These are phyloP conservation scores for Amorpha juglandis DNA, from an alignment of 2,888 invertebrate genomes.

Conservation along the genomic window DNA sequence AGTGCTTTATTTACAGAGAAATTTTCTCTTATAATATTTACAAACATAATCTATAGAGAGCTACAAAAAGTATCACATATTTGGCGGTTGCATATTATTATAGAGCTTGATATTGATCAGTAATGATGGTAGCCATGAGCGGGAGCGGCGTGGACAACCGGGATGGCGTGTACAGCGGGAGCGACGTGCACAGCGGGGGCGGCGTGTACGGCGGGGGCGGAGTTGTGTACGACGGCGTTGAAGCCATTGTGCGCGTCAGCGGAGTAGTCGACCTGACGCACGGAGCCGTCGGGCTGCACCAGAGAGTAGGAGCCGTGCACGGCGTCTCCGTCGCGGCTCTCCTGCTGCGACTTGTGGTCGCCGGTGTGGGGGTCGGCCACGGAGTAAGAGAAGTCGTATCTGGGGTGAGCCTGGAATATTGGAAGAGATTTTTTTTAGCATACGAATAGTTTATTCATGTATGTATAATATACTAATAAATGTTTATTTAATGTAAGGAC, in stretches of 20 bases:
- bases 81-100: background rate
- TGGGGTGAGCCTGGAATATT: constrained; percentile 62
- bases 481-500: background rate
- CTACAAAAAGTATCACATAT: background rate
- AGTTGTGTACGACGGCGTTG: constrained; percentile 59
- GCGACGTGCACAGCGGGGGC: constrained; percentile 33
- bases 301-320: constrained; percentile 80
- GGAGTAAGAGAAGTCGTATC: constrained; percentile 79
- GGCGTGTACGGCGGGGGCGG: constrained; percentile 53
- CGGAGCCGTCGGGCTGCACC: constrained; percentile 81
- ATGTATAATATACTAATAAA: too few species aligned
- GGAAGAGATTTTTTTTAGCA: background rate
- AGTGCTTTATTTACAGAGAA: background rate
- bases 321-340: constrained; percentile 79
- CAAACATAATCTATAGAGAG: background rate
- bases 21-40: background rate
- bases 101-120: constrained; percentile 24
- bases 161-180: constrained; percentile 23
- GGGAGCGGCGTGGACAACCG: constrained; percentile 13
- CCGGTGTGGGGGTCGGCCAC: constrained; percentile 83
- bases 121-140: constrained; percentile 42
- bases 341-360: constrained; percentile 82
- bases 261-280: constrained; percentile 82
- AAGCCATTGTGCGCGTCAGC: constrained; percentile 81
- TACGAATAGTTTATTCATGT: too few species aligned